Conservation (phyloP, 2,888 invertebrate species). For the Penaeus monodon region DNA sequence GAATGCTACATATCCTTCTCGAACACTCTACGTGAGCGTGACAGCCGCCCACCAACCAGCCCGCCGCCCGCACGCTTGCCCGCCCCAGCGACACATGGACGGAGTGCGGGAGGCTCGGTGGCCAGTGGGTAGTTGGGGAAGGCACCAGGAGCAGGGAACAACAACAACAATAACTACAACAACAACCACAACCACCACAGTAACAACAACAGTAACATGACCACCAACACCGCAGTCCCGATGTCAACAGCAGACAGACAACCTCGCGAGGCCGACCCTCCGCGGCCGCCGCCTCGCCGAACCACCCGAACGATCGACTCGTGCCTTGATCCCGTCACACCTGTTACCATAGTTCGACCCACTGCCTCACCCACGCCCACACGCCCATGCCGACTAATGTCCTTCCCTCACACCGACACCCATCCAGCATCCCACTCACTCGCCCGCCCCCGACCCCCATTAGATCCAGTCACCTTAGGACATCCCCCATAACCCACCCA, state of each 20-base stretch:
- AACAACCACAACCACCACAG: too few species aligned
- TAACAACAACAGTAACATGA: too few species aligned
- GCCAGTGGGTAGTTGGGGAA: slow-evolving; percentile 44
- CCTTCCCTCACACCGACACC: neutral
- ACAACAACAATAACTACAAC: neutral
- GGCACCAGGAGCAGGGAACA: slow-evolving; percentile 47
- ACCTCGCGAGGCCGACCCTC: neutral
- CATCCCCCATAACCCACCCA: too few species aligned
- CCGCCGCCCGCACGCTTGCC: slow-evolving; percentile 45
- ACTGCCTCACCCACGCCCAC: neutral
- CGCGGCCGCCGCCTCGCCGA: slow-evolving; percentile 23
- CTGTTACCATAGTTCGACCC: neutral
- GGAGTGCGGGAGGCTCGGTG: slow-evolving; percentile 51
- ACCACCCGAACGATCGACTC: slow-evolving; percentile 52
- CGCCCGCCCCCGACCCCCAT: too few species aligned
- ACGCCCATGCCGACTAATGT: neutral
- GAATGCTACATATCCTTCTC: slow-evolving; percentile 62
- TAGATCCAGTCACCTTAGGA: too few species aligned
- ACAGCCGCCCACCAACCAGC: slow-evolving; percentile 55
- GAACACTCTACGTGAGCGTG: slow-evolving; percentile 43
- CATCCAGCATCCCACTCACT: neutral
- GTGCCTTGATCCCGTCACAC: slow-evolving; percentile 43
- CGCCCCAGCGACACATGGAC: slow-evolving; percentile 31
- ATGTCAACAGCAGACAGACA: slow-evolving; percentile 26
- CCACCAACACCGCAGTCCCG: neutral